Evolutionary conservation across 2,888 invertebrate species (phyloP).

Genomic region (Sesia apiformis): DNA sequence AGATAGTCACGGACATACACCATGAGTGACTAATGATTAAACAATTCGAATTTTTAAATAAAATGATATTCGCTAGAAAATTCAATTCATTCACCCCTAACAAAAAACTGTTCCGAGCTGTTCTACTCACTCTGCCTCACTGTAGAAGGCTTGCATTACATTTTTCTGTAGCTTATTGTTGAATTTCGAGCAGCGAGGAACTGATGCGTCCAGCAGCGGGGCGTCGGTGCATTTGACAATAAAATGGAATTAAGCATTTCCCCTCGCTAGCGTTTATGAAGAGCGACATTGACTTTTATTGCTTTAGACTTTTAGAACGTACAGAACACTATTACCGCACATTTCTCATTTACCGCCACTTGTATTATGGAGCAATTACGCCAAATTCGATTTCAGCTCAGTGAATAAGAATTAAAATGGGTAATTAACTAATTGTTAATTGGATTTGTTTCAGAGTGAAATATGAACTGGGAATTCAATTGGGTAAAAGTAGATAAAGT

Average conservation of each 20-base stretch:
- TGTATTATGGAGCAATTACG: neutral
- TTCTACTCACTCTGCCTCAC: too few relatives aligned
- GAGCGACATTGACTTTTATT: slow-evolving; percentile 35
- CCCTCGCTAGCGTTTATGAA: slow-evolving; percentile 26
- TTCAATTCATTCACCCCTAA: too few relatives aligned
- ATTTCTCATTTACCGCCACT: neutral
- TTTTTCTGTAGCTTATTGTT: too few relatives aligned
- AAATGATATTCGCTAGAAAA: too few relatives aligned
- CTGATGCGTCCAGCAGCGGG: slow-evolving; percentile 6
- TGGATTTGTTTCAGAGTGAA: neutral
- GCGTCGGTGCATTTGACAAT: slow-evolving; percentile 31
- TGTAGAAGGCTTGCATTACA: too few relatives aligned
- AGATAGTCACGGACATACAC: too few relatives aligned
- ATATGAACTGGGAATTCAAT: neutral
- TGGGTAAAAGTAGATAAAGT: too few relatives aligned
- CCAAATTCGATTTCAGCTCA: neutral
- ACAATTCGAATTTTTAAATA: too few relatives aligned
- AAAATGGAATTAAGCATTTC: slow-evolving; percentile 42
- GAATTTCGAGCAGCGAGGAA: neutral
- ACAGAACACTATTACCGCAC: neutral
- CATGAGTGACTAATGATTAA: too few relatives aligned
- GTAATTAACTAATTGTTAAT: neutral
- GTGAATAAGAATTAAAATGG: neutral
- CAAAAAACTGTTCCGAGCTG: too few relatives aligned
- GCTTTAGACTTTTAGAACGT: slow-evolving; percentile 1